Evolutionary conservation across 2,113 vertebrate species (phyloP), one percentile per base, ranked within the genome.

Genomic region (Nannospalax galili): DNA sequence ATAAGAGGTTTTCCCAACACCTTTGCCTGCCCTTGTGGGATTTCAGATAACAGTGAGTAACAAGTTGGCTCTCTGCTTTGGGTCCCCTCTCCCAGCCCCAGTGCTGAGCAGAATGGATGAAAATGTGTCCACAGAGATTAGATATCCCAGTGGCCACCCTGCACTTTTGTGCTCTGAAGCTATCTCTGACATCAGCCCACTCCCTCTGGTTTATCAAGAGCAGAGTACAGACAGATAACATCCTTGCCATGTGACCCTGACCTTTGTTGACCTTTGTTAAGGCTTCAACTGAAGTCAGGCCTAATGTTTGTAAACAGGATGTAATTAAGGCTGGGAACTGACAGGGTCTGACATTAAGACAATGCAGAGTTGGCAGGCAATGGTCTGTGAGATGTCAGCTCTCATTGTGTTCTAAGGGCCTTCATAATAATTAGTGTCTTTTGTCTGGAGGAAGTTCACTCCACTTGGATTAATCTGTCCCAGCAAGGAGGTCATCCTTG

Each of bases 291-390:
- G 98, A 99, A 99, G 98, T 98, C 98, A 98, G 98, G 98, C 98
- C 98, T 98, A 98, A 98, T 99, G 98, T 99, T 99, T 99, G 99
- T 99, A 99, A 99, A 99, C 99, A 99, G 99, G 99, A 99, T 99
- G 99, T 99, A 99, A 99, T 99, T 99, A 99, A 99, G 99, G 98
- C 99, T 99, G 98, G 99, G 99, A 99, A 99, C 98, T 98, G 98
- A 98, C 98, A 99, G 98, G 98, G 98, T 97, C 98, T 99, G 98
- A 99, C 98, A 98, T 98, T 99, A 99, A 99, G 99, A 99, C 99
- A 99, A 99, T 99, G 99, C 98, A 96, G 98, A 98, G 98, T 98
- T 98, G 98, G 98, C 98, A 98, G 98, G 98, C 97, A 98, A 98
- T 96, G 97, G 98, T 98, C 98, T 98, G 98, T 99, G 98, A 99